phyloP scores from a whole-genome alignment of 2,113 vertebrate genomes.

The Anoura caudifer region DNA sequence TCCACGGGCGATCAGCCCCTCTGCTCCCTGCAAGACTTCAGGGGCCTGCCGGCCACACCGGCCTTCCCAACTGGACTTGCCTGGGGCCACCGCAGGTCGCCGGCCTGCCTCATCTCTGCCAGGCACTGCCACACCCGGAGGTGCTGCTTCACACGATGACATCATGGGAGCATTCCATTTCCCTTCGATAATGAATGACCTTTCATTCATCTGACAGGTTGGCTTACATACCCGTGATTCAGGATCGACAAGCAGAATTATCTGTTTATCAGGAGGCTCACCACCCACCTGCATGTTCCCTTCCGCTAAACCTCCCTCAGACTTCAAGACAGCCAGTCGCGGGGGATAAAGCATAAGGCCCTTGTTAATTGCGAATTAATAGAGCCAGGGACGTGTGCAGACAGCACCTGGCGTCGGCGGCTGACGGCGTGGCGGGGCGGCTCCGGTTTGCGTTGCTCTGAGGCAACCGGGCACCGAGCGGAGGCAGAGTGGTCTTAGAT shows the following conservation, averaged over 20 bases:
- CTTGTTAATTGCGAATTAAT: constrained; percentile 80
- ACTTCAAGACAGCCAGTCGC: constrained; percentile 65
- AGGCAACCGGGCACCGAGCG: not conserved
- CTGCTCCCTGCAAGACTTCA: not conserved
- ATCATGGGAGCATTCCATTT: not conserved
- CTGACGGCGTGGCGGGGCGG: constrained; percentile 35
- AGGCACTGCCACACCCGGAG: not conserved
- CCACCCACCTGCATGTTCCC: constrained; percentile 66
- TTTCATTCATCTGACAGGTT: constrained; percentile 1
- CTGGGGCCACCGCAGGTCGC: not conserved
- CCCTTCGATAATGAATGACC: not conserved
- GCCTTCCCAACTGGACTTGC: not conserved
- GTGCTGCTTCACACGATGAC: not conserved
- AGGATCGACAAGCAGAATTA: constrained; percentile 53
- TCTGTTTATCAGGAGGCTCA: constrained; percentile 68
- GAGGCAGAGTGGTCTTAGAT: constrained; percentile 25
- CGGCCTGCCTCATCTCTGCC: too few relatives aligned
- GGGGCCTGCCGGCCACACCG: not conserved
- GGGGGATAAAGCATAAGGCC: constrained; percentile 80
- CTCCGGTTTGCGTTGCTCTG: constrained; percentile 2
- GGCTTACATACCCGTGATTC: constrained; percentile 48
- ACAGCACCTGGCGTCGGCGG: constrained; percentile 79
- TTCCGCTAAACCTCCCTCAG: constrained; percentile 74
- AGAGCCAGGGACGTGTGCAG: constrained; percentile 77
- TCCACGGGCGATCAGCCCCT: not conserved